These are phyloP conservation scores for Nasua narica DNA, from an alignment of 2,797 vertebrate species.

Conservation along the genomic window DNA sequence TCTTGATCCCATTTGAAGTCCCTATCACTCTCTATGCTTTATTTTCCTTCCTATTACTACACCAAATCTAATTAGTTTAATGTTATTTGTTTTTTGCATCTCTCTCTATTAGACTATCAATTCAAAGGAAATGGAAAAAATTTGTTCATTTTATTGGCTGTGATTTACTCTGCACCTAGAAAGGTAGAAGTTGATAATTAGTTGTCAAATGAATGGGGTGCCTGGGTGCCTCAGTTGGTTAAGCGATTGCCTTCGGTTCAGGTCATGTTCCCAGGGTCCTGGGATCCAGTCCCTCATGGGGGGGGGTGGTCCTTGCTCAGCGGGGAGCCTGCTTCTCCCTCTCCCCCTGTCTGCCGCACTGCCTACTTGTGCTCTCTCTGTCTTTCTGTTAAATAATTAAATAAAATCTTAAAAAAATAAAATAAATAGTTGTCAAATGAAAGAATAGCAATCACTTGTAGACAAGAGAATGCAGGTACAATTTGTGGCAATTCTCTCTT, in stretches of 20 bases:
- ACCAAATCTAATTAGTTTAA: not conserved
- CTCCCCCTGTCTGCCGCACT: no score
- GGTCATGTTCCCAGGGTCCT: no score
- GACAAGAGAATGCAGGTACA: not conserved
- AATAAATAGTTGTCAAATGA: not conserved
- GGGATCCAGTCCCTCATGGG: fast-evolving
- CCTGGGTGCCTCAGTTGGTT: no score
- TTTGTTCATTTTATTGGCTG: not conserved
- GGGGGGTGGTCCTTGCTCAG: no score
- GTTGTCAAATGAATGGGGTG: no score
- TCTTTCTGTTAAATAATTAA: no score
- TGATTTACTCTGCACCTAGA: not conserved
- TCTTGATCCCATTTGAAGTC: not conserved
- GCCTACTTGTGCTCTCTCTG: no score
- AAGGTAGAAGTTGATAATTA: not conserved
- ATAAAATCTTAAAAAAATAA: no score
- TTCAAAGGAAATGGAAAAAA: not conserved
- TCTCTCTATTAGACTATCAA: not conserved
- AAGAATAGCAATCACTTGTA: not conserved
- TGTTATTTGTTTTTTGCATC: not conserved
- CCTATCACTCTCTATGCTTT: not conserved
- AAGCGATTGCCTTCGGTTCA: no score
- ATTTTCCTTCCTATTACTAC: not conserved
- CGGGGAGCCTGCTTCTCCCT: no score
- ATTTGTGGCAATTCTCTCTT: not conserved